Evolutionary conservation across 2,113 vertebrate species (phyloP), one percentile per base, ranked within the genome.

Genomic region (Malurus cyaneus): DNA sequence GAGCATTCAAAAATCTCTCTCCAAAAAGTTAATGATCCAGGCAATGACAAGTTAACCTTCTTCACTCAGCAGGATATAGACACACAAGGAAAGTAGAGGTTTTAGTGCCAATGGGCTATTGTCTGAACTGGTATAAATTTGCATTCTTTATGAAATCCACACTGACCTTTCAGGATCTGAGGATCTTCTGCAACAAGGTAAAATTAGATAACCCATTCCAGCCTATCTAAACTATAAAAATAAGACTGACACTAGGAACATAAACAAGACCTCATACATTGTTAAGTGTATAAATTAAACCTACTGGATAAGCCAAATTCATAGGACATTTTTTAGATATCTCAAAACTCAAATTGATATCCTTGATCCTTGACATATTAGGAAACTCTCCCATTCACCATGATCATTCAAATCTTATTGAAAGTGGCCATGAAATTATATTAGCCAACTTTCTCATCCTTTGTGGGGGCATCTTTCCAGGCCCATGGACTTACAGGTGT

Each of bases 21-120:
- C 56, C 53, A 89, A 85, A 92, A 88, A 89, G 60, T 70, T 93
- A 92, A 92, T 90, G 92, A 93, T 67, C 32, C 85, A 89, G 67
- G 59, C 71, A 94, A 86, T 78, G 79, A 93, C 62, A 94, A 73
- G 64, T 66, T 83, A 96, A 95, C 89, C 92, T 94, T 91, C 32
- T 77, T 82, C 31, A 56, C 52, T 80, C 70, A 83, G 67, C 53
- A 89, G 71, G 80, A 70, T 66, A 56, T 20, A 24, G 81, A 84
- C 80, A 78, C 34, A 85, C 12, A 13, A 74, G 25, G 39, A 93
- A 91, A 72, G 46, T 6, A 47, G 8, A 23, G 13, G 2, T 67
- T 86, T 86, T 72, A 88, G 32, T 80, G 32, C 44, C 67, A 81
- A 24, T 18, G 34, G 59, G 18, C 36, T 52, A 41, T 60, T 65